These are phyloP conservation scores for Tipula lateralis DNA, from an alignment of 2,888 invertebrate species.

Conservation along the genomic window DNA sequence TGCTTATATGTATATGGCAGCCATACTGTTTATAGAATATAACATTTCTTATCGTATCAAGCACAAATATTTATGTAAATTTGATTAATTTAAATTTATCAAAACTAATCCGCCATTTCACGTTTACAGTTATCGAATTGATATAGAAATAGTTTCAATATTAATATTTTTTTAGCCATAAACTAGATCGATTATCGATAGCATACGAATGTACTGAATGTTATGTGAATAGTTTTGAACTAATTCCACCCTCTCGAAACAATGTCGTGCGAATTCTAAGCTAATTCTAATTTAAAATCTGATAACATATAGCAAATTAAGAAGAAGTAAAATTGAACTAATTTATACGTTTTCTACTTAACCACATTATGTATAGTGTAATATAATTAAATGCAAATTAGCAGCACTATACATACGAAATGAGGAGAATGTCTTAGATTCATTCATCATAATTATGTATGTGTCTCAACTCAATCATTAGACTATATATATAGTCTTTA, in stretches of 20 bases:
- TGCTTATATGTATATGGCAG: no score
- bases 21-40: neutral
- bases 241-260: neutral
- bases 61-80: neutral
- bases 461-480: neutral
- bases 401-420: neutral
- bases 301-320: neutral
- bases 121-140: neutral
- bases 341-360: neutral
- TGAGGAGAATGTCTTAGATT: neutral
- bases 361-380: neutral
- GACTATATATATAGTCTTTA: neutral
- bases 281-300: neutral
- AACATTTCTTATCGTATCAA: neutral
- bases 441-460: neutral
- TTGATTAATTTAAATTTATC: neutral
- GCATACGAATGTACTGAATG: no score
- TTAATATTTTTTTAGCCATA: neutral
- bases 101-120: neutral
- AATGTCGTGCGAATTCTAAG: neutral
- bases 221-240: neutral
- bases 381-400: constrained; percentile 19
- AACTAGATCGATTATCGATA: neutral
- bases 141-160: neutral
- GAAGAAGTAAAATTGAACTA: neutral